Evolutionary conservation across 2,888 invertebrate genomes (phyloP).

Genomic region (Drosophila gaucha): DNA sequence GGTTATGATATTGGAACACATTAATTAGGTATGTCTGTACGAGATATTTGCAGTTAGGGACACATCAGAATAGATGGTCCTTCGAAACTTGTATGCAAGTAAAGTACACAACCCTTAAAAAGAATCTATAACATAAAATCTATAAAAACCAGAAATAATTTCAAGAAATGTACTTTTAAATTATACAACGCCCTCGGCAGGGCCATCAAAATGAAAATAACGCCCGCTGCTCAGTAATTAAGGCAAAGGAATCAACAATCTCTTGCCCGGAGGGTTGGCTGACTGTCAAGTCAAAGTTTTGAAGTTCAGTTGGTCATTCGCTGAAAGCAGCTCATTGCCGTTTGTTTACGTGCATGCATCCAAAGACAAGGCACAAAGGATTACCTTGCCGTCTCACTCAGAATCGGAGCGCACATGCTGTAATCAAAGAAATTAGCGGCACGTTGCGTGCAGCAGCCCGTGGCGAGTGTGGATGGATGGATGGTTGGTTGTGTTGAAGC

Average conservation of each 20-base stretch:
- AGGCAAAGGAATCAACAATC: conserved; percentile 60
- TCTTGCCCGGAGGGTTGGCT: conserved; percentile 44
- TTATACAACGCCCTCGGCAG: conserved; percentile 4
- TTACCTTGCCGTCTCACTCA: conserved; percentile 38
- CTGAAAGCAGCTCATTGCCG: conserved; percentile 63
- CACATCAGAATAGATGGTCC: too few species aligned
- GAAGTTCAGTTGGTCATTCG: conserved; percentile 82
- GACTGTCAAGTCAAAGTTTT: conserved; percentile 65
- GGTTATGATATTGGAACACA: conserved; percentile 8
- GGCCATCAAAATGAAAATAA: conserved; percentile 16
- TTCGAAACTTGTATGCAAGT: not conserved
- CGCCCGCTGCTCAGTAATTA: conserved; percentile 65
- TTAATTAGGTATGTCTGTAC: conserved; percentile 16
- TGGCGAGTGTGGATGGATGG: conserved; percentile 48
- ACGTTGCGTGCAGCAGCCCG: conserved; percentile 73
- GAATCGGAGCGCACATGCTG: conserved; percentile 57
- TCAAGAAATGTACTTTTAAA: conserved; percentile 7
- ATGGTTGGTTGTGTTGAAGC: conserved; percentile 31
- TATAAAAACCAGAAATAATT: not conserved
- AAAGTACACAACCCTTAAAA: not conserved
- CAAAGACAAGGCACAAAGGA: conserved; percentile 75
- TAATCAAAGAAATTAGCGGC: conserved; percentile 80
- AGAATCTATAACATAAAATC: not conserved
- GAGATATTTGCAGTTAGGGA: conserved; percentile 13
- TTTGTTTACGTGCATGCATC: conserved; percentile 52